Evolutionary conservation across 2,113 vertebrate genomes (phyloP), one percentile per base, ranked within the genome.

Genomic region (Eretmochelys imbricata): DNA sequence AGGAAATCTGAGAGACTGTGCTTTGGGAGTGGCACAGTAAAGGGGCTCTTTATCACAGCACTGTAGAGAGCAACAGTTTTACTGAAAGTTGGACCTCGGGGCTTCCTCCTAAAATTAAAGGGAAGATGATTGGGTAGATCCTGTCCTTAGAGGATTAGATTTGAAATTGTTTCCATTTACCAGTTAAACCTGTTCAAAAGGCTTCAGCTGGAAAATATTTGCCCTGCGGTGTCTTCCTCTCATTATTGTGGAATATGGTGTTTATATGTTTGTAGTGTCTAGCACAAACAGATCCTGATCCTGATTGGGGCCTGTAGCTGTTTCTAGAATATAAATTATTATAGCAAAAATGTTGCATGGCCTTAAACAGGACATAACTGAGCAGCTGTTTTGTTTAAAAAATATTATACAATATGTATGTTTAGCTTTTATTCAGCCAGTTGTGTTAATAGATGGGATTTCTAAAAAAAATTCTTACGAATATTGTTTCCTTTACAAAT

Each of bases 321-420:
- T n/a, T 69, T 96, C 93, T 80, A 54, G 48, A 48, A 93, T 92
- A 87, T 91, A 93, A 91, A 91, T 93, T 82, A 82, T 46, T 89
- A 1, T 75, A 80, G 65, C 75, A 59, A 91, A 84, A 75, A 87
- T 87, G 82, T 57, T 10, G 3, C 29, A 88, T 22, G 93, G 48
- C 42, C 51, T 93, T 90, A 42, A 72, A 59, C 0, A 1, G 13
- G 50, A 87, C 81, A 27, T 87, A n/a, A 49, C 12, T 51, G 2
- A 81, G 3, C 17, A 38, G 93, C 89, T 94, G 16, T 25, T 95
- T 88, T 76, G 55, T 85, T 94, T 89, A 55, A 20, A 72, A 72
- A 72, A 72, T 17, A 5, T 89, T 80, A 95, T 89, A 57, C 20
- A 0, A 72, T 48, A 22, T 83, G 88, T 1, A 0, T 82, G 1